Evolutionary conservation across 2,888 invertebrate species (phyloP).

Genomic region (Sicus ferrugineus): DNA sequence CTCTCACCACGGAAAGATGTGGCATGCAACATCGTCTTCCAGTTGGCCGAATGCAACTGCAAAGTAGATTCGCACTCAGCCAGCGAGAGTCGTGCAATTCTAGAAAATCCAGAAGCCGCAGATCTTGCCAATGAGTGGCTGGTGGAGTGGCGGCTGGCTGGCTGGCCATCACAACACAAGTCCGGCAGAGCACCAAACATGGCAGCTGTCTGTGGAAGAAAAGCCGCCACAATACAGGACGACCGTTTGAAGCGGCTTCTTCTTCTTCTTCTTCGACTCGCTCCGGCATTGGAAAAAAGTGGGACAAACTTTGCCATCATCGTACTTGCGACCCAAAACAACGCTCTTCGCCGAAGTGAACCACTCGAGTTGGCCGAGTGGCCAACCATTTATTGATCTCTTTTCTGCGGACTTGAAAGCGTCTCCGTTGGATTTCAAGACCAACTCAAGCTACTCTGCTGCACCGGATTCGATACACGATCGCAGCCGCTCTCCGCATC

Average conservation of each 20-base stretch:
- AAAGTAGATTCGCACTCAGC: neutral
- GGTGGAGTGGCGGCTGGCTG: neutral
- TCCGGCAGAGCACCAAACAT: neutral
- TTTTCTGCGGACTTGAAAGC: neutral
- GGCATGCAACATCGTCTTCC: slow-evolving; percentile 14
- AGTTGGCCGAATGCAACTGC: neutral
- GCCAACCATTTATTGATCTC: neutral
- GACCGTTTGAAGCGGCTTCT: neutral
- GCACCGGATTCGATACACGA: no score
- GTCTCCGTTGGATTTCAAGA: neutral
- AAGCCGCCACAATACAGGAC: neutral
- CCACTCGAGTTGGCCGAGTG: neutral
- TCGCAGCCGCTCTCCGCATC: neutral
- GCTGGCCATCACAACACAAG: neutral
- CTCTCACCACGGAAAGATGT: slow-evolving; percentile 42
- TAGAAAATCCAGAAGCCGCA: slow-evolving; percentile 26
- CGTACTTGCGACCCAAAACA: slow-evolving; percentile 19
- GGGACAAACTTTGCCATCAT: slow-evolving; percentile 8
- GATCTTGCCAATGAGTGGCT: neutral
- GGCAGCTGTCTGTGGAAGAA: neutral
- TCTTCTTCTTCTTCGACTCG: neutral
- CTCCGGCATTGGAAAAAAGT: neutral
- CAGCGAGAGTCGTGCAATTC: slow-evolving; percentile 26
- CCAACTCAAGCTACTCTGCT: neutral
- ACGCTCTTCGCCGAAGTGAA: neutral